These are phyloP conservation scores for Dasypogon diadema DNA, from an alignment of 2,888 invertebrate species.

Conservation along the genomic window DNA sequence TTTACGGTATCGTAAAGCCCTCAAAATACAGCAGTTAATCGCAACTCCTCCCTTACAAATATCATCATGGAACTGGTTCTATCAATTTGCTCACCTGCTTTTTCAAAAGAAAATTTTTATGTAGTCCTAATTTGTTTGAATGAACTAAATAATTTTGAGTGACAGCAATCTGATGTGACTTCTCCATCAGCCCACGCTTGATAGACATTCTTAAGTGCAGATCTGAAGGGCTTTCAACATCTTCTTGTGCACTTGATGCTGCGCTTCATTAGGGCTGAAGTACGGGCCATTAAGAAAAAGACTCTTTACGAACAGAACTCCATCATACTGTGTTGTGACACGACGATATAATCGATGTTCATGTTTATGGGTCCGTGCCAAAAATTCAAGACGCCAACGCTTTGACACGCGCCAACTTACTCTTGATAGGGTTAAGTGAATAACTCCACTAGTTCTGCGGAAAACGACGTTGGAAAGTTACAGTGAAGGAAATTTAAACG, in stretches of 20 bases:
- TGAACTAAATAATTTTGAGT: slow-evolving; percentile 1
- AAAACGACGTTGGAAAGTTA: neutral
- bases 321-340: slow-evolving; percentile 36
- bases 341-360: slow-evolving; percentile 42
- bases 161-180: slow-evolving; percentile 45
- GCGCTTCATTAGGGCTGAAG: slow-evolving; percentile 43
- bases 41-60: too few relatives aligned
- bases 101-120: too few relatives aligned
- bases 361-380: slow-evolving; percentile 37
- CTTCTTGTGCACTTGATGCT: slow-evolving; percentile 41
- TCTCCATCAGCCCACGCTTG: slow-evolving; percentile 18
- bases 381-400: slow-evolving; percentile 24
- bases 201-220: slow-evolving; percentile 41
- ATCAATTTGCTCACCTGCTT: too few relatives aligned
- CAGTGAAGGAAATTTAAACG: slow-evolving; percentile 3
- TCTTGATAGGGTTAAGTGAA: slow-evolving; percentile 48
- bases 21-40: too few relatives aligned
- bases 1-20: too few relatives aligned
- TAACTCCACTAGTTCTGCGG: neutral
- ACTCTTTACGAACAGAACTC: neutral
- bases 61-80: too few relatives aligned
- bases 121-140: neutral
- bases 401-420: slow-evolving; percentile 43
- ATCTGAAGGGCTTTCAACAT: slow-evolving; percentile 41
- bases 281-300: slow-evolving; percentile 36